These are phyloP conservation scores for Drosophila quinaria DNA, from an alignment of 2,888 invertebrate species.

Conservation along the genomic window DNA sequence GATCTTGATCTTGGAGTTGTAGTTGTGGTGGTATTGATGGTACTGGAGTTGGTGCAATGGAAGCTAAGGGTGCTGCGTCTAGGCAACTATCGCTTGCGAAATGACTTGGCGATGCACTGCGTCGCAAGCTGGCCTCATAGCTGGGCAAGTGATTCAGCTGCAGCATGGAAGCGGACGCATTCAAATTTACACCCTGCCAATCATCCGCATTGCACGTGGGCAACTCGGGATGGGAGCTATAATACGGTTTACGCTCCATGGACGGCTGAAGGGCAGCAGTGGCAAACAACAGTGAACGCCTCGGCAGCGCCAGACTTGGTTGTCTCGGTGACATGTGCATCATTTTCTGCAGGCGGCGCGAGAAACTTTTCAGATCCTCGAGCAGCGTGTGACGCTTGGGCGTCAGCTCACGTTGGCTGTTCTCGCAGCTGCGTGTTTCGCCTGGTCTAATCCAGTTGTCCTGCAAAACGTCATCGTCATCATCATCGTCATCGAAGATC, in stretches of 20 bases:
- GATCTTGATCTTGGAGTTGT: neutral
- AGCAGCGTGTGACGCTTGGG: constrained; percentile 74
- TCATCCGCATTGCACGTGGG: constrained; percentile 44
- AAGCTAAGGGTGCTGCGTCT: constrained; percentile 29
- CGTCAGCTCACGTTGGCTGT: constrained; percentile 71
- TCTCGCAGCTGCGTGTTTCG: constrained; percentile 75
- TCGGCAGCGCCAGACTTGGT: constrained; percentile 14
- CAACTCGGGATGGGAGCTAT: constrained; percentile 83
- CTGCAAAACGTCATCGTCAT: constrained; percentile 55
- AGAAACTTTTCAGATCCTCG: constrained; percentile 79
- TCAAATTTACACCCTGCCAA: constrained; percentile 31
- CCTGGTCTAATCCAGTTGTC: constrained; percentile 84
- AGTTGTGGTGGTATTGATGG: constrained; percentile 3
- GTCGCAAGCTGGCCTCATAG: constrained; percentile 44
- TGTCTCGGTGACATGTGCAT: constrained; percentile 59
- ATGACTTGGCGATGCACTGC: constrained; percentile 51
- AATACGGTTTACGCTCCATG: constrained; percentile 73
- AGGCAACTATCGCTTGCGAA: constrained; percentile 43
- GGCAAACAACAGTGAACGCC: constrained; percentile 34
- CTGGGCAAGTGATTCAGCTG: constrained; percentile 63
- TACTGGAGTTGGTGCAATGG: constrained; percentile 15
- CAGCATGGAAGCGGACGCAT: constrained; percentile 63
- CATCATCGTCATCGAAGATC: constrained; percentile 27
- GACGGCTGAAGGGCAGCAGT: constrained; percentile 50
- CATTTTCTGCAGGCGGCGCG: constrained; percentile 71